Conservation (phyloP, 2,113 vertebrate species). For the Cercopithecus mona region DNA sequence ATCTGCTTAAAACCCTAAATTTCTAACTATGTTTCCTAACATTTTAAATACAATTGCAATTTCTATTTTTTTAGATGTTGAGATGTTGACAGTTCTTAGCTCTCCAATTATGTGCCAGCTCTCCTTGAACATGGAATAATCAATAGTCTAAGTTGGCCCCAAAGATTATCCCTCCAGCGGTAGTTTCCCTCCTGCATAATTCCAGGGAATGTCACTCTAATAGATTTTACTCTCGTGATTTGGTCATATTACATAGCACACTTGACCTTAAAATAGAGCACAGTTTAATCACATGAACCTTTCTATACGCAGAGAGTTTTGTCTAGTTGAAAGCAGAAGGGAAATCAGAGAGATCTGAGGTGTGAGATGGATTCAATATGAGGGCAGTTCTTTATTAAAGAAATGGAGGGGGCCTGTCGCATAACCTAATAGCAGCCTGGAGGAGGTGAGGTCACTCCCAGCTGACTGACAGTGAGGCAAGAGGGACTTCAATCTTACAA, state of each 20-base stretch:
- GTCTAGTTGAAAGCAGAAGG: neutral
- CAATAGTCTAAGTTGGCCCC: neutral
- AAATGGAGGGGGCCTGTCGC: accelerated
- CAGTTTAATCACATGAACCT: neutral
- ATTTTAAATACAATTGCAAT: neutral
- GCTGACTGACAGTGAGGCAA: neutral
- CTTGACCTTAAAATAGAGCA: neutral
- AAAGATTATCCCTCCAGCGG: neutral
- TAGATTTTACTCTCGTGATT: neutral
- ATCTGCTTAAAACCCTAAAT: neutral
- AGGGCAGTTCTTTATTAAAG: neutral
- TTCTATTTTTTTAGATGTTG: neutral
- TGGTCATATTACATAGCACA: neutral
- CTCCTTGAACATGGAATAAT: neutral
- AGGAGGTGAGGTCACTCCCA: neutral
- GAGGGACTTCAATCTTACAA: neutral
- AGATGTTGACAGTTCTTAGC: neutral
- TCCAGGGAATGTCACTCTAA: neutral
- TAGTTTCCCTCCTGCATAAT: accelerated
- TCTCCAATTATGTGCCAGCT: neutral
- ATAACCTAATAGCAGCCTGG: neutral
- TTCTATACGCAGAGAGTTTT: neutral
- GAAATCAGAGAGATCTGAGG: neutral
- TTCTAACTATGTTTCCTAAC: neutral
- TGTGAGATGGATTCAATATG: neutral